Base-by-base conservation (phyloP, 2,797 vertebrate genomes). In the Cryptoprocta ferox region DNA sequence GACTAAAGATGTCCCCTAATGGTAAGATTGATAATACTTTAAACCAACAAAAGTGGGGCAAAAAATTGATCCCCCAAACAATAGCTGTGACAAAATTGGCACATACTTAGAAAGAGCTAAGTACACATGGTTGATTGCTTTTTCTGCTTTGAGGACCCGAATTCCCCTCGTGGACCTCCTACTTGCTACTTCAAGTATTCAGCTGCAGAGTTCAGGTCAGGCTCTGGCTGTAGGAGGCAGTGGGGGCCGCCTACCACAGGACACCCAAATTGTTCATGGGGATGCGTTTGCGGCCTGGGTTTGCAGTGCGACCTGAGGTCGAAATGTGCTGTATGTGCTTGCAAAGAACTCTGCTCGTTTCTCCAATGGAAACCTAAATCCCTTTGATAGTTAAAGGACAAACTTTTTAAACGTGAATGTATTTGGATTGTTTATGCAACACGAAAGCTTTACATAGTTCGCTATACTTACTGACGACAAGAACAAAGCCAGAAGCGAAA, bases 181-280 rank as follows among this genome's bases (percentile, higher is more conserved):
- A 99, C 99, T 99, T 99, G 99, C 99, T 99, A 99, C 99, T 99
- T 99, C 99, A 99, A 99, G 99, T 99, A 99, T 99, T 99, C 99
- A 98, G 99, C 98, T 99, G 99, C 99, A 99, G 98, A 98, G 95
- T 99, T 99, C 99, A 99, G 99, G 98, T 99, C 98, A 96, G 98
- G 98, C 98, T 99, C 99, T 99, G 99, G 99, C 99, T 99, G 98
- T 98, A 98, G 99, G 99, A 99, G 99, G 99, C 98, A 98, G 94
- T 88, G 97, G 98, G 78, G 96, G 98, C 97, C 93, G 96, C 98
- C 98, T 98, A 98, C 98, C 98, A 97, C 53, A 98, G 88, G 98
- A 99, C 99, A 99, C 98, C 99, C 98, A 99, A 98, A 98, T 98
- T 97, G 98, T 98, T 93, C 92, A 39, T 90, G 98, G 97, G 98